Base-by-base conservation (phyloP, 1,140 invertebrate genomes). In the Archivesica marissinica region DNA sequence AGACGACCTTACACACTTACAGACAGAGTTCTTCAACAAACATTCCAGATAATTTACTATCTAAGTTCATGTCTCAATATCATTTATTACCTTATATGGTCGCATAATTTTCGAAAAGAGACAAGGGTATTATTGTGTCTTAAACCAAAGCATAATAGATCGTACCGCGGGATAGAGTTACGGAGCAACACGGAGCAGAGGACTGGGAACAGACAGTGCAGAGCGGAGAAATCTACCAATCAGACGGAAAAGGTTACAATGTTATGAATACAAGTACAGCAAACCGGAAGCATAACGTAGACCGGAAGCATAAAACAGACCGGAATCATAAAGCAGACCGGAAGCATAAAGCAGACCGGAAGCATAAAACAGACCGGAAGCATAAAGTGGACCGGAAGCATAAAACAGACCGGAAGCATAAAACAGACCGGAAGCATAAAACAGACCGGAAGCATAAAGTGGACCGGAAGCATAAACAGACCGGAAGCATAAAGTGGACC, bases 21-120 rank as follows among this genome's bases (percentile, higher is more conserved):
- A 4, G 87, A 95, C 0, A 95, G 94, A 93, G 92, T 95, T 0
- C 89, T 95, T 25, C 96, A 96, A 86, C 95, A 96, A 75, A 93
- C 95, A 75, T 93, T 91, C 85, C 95, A 94, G 86, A 92, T 94
- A 23, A 93, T 97, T 17, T 97, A 97, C 93, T 95, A 97, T 88
- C 96, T 96, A 20, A 97, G 97, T 92, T 97, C 97, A 89, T 97
- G 96, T 79, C 96, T 97, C 59, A 97, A 97, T 94, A 97, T 98
- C 92, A 94, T 97, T 20, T 94, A 97, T 35, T 97, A 97, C 93
- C 97, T 97, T 89, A 95, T 96, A 80, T 96, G 96, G 89, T 97
- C 97, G 1, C 96, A 97, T 90, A 97, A 97, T 94, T 98, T 97
- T 92, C 94, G 97, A 38, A 95, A 95, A 86, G 96, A 79, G 54